Evolutionary conservation across 2,888 invertebrate genomes (phyloP).

Genomic region (Polydrusus pterygomalis): DNA sequence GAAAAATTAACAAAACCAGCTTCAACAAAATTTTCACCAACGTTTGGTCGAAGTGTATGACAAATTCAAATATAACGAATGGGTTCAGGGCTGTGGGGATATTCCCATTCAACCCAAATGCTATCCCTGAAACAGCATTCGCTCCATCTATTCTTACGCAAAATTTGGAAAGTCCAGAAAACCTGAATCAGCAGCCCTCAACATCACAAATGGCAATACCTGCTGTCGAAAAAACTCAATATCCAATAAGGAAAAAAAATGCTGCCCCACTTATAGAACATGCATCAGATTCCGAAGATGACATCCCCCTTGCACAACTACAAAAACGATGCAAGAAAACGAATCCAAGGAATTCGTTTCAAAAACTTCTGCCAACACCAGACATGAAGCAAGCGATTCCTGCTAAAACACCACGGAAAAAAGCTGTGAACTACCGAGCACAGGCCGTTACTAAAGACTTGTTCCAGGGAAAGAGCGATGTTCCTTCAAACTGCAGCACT

Average conservation of each 20-base stretch:
- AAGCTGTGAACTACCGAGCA: conserved; percentile 25
- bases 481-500: neutral
- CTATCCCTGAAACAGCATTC: conserved; percentile 17
- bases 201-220: neutral
- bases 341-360: neutral
- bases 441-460: conserved; percentile 20
- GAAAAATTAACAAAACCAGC: neutral
- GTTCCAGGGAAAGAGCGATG: conserved; percentile 19
- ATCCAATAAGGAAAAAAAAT: neutral
- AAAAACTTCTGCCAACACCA: neutral
- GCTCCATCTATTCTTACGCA: conserved; percentile 1
- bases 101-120: conserved; percentile 1
- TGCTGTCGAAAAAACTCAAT: neutral
- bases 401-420: conserved; percentile 7
- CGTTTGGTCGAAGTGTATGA: conserved; percentile 6
- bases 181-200: neutral
- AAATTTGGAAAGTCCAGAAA: neutral
- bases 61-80: conserved; percentile 1
- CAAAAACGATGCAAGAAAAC: neutral
- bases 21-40: conserved; percentile 6
- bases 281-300: neutral
- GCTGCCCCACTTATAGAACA: neutral
- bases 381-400: neutral
- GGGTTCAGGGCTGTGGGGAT: conserved; percentile 7
- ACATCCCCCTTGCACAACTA: neutral